phyloP scores from a whole-genome alignment of 2,797 vertebrate species.

The Gymnothorax reevesii region DNA sequence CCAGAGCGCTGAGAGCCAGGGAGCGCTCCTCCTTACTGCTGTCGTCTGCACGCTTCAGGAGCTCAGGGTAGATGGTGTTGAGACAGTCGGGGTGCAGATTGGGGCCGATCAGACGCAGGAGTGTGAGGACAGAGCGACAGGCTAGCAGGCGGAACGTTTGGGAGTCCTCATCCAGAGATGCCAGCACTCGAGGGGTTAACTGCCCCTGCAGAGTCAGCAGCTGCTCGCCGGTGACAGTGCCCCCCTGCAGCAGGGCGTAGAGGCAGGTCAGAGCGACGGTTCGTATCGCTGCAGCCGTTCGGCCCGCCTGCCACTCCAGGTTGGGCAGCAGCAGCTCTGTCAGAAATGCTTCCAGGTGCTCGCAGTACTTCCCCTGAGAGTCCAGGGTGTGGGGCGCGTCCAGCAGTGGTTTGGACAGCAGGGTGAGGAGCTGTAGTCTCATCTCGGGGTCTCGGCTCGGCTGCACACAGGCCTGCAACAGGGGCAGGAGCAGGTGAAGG shows the following conservation, averaged over 20 bases:
- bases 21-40: conserved; percentile 79
- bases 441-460: conserved; percentile 81
- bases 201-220: conserved; percentile 68
- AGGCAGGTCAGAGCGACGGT: conserved; percentile 86
- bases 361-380: conserved; percentile 83
- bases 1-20: conserved; percentile 74
- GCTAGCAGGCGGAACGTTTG: conserved; percentile 79
- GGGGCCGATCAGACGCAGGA: conserved; percentile 67
- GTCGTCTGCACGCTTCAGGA: conserved; percentile 89
- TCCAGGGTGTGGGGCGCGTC: conserved; percentile 74
- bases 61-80: conserved; percentile 78
- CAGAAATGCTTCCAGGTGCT: conserved; percentile 78
- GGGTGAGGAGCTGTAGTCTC: conserved; percentile 83
- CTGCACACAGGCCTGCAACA: conserved; percentile 80
- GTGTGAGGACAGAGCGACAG: conserved; percentile 72
- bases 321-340: conserved; percentile 84
- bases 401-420: conserved; percentile 82
- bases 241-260: conserved; percentile 82
- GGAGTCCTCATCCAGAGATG: conserved; percentile 85
- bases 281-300: conserved; percentile 84
- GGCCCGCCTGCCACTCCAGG: conserved; percentile 90
- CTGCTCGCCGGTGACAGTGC: conserved; percentile 75
- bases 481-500: conserved; percentile 72
- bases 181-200: conserved; percentile 73
- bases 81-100: conserved; percentile 72